phyloP scores from a whole-genome alignment of 2,888 invertebrate species.

The Myopa testacea region DNA sequence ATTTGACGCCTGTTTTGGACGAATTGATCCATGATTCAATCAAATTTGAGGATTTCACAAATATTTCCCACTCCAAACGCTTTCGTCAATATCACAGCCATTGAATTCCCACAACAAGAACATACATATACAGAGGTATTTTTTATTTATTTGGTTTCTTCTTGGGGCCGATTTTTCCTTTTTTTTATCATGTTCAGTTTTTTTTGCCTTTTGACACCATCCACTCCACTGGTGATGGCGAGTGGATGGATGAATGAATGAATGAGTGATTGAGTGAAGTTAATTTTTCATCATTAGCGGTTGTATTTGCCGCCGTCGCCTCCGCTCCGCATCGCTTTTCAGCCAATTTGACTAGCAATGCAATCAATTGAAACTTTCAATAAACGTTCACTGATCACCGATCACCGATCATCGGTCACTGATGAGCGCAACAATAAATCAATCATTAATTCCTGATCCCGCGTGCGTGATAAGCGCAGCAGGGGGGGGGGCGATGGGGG shows the following conservation, averaged over 20 bases:
- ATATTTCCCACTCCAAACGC: not conserved
- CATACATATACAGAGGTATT: not conserved
- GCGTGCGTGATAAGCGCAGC: not conserved
- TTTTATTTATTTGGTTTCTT: no score
- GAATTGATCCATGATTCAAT: constrained; percentile 16
- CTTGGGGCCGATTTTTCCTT: not conserved
- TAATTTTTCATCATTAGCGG: constrained; percentile 60
- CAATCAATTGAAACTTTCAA: constrained; percentile 21
- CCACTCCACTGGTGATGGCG: constrained; percentile 30
- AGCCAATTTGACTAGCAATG: constrained; percentile 37
- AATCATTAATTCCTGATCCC: constrained; percentile 53
- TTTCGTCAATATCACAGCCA: constrained; percentile 15
- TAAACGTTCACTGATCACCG: constrained; percentile 3
- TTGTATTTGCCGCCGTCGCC: not conserved
- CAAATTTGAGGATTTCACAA: constrained; percentile 25
- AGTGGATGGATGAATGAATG: constrained; percentile 12
- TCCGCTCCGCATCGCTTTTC: not conserved
- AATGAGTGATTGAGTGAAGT: constrained; percentile 51
- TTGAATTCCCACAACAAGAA: constrained; percentile 49
- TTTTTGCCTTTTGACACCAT: constrained; percentile 41
- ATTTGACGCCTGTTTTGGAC: constrained; percentile 24
- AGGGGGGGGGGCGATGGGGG: not conserved
- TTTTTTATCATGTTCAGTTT: not conserved
- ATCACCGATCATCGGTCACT: constrained; percentile 28
- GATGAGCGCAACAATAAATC: constrained; percentile 57